Evolutionary conservation across 2,113 vertebrate species (phyloP).

Genomic region (Xenopus laevis): DNA sequence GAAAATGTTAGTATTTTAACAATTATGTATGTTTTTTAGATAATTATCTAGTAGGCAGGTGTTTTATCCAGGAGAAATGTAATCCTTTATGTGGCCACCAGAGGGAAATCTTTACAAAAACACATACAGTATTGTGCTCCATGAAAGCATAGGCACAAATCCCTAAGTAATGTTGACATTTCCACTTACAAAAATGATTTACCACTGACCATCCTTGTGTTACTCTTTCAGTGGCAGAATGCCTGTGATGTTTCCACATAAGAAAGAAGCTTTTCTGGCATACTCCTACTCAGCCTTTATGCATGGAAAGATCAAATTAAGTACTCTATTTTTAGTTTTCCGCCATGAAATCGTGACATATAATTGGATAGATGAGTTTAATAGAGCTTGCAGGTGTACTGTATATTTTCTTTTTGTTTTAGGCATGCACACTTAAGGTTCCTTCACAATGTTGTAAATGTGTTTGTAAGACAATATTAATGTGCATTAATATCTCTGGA

Average conservation of each 20-base stretch:
- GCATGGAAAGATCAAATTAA: neutral
- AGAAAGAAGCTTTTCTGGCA: too few relatives aligned
- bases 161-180: neutral
- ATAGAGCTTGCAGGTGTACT: neutral
- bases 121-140: neutral
- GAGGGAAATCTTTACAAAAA: neutral
- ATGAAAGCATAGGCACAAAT: neutral
- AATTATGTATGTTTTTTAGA: too few relatives aligned
- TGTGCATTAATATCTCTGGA: neutral
- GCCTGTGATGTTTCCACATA: neutral
- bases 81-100: neutral
- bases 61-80: too few relatives aligned
- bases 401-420: neutral
- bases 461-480: too few relatives aligned
- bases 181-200: neutral
- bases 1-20: too few relatives aligned
- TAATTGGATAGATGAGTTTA: neutral
- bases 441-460: too few relatives aligned
- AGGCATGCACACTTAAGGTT: too few relatives aligned
- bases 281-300: neutral
- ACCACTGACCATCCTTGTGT: neutral
- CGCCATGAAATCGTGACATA: neutral
- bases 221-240: neutral
- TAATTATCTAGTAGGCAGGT: too few relatives aligned
- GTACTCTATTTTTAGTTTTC: constrained; percentile 1